Conservation (phyloP, 2,113 vertebrate genomes). For the Nycticryphes semicollaris region DNA sequence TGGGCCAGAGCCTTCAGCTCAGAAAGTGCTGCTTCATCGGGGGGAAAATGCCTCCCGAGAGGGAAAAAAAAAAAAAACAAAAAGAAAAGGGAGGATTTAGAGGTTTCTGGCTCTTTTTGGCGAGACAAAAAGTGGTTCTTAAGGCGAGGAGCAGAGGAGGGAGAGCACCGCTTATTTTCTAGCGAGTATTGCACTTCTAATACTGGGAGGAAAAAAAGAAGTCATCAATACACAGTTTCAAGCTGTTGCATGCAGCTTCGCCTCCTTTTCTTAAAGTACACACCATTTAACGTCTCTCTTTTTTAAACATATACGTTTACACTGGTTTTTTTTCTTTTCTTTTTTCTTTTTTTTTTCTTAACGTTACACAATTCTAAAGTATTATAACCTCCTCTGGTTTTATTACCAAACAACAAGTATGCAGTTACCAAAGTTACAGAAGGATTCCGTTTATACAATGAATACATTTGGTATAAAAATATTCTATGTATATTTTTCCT, state of each 20-base stretch:
- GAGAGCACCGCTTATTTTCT: slow-evolving; percentile 56
- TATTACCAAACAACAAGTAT: slow-evolving; percentile 81
- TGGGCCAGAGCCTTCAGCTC: background rate
- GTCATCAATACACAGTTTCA: slow-evolving; percentile 74
- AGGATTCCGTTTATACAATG: slow-evolving; percentile 84
- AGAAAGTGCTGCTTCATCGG: background rate
- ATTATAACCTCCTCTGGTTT: slow-evolving; percentile 80
- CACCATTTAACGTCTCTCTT: slow-evolving; percentile 74
- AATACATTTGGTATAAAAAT: slow-evolving; percentile 86
- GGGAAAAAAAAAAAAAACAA: no score
- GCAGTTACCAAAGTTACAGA: slow-evolving; percentile 86
- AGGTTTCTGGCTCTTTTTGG: background rate
- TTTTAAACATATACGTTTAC: slow-evolving; percentile 76
- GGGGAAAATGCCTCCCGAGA: no score
- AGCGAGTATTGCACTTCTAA: slow-evolving; percentile 92
- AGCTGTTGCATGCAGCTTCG: slow-evolving; percentile 84
- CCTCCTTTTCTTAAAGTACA: slow-evolving; percentile 68
- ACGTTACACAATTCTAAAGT: slow-evolving; percentile 85
- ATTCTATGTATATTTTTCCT: slow-evolving; percentile 87
- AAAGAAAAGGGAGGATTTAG: background rate
- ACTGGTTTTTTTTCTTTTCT: background rate
- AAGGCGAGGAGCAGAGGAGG: slow-evolving; percentile 42
- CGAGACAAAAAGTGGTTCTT: background rate
- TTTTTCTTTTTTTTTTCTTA: slow-evolving; percentile 43
- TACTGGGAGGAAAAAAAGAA: slow-evolving; percentile 52